Conservation (phyloP, 2,888 invertebrate genomes). For the Agonopterix heracliana region DNA sequence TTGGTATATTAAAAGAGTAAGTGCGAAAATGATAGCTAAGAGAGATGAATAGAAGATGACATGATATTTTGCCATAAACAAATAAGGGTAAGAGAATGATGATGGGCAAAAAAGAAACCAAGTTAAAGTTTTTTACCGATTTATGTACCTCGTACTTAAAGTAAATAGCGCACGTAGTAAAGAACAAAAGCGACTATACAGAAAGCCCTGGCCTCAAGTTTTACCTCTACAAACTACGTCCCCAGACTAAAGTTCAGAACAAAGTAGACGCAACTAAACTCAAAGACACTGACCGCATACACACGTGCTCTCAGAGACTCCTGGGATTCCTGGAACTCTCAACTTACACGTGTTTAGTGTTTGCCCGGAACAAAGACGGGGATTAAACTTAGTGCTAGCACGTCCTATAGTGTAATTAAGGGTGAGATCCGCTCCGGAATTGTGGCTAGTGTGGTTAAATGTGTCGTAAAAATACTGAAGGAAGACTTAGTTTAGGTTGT, state of each 20-base stretch:
- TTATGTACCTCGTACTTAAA: no score
- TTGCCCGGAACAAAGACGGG: constrained; percentile 11
- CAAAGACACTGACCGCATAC: constrained; percentile 10
- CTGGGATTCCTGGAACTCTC: constrained; percentile 2
- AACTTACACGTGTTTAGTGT: constrained; percentile 13
- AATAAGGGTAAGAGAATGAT: no score
- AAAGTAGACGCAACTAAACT: constrained; percentile 5
- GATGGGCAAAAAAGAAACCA: no score
- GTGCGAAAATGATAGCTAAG: no score
- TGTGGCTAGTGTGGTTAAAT: background rate
- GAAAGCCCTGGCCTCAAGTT: constrained; percentile 1
- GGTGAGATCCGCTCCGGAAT: constrained; percentile 13
- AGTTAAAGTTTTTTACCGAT: no score
- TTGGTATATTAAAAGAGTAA: no score
- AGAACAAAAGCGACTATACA: constrained; percentile 1
- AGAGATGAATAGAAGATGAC: no score
- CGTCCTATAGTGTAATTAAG: constrained; percentile 21
- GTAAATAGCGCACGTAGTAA: background rate
- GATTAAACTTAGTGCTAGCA: constrained; percentile 13
- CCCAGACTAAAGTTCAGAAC: background rate
- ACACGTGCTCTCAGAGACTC: constrained; percentile 8
- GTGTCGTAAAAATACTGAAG: no score
- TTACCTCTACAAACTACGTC: constrained; percentile 1
- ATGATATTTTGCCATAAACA: no score
- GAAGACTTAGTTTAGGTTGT: no score